phyloP scores from a whole-genome alignment of 2,888 invertebrate genomes.

The Metallyticus violacea region DNA sequence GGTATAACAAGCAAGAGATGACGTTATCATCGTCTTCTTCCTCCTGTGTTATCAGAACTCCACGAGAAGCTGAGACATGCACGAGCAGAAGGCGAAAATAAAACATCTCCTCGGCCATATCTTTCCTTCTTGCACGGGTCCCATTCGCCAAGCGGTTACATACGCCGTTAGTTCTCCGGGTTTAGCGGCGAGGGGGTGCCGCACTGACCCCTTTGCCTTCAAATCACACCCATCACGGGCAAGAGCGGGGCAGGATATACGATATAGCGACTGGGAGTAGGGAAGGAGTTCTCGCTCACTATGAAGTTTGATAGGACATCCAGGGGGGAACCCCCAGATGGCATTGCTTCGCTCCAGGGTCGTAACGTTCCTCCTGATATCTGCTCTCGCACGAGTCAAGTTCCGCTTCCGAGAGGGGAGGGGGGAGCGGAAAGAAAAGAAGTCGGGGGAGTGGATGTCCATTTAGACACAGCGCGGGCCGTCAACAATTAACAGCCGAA shows the following conservation, averaged over 20 bases:
- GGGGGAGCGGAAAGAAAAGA: constrained; percentile 10
- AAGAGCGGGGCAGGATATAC: constrained; percentile 8
- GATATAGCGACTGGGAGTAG: constrained; percentile 7
- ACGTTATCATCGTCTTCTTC: background rate
- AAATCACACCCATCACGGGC: constrained; percentile 26
- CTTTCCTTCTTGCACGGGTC: background rate
- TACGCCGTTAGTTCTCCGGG: background rate
- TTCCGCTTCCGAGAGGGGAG: background rate
- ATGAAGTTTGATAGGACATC: constrained; percentile 26
- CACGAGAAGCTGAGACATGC: background rate
- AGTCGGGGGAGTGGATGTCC: background rate
- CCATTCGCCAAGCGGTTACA: background rate
- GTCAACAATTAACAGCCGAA: background rate
- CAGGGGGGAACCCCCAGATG: constrained; percentile 23
- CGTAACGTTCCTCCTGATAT: constrained; percentile 30
- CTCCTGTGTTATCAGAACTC: background rate
- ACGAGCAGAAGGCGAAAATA: background rate
- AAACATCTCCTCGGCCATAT: background rate
- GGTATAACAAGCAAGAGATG: background rate
- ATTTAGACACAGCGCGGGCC: background rate
- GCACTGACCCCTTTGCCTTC: constrained; percentile 22
- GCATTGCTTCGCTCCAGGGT: constrained; percentile 19
- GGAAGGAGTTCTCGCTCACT: background rate
- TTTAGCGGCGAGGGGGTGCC: background rate
- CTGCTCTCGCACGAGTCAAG: constrained; percentile 22